Evolutionary conservation across 2,888 invertebrate species (phyloP).

Genomic region (Apodemia hepburni): DNA sequence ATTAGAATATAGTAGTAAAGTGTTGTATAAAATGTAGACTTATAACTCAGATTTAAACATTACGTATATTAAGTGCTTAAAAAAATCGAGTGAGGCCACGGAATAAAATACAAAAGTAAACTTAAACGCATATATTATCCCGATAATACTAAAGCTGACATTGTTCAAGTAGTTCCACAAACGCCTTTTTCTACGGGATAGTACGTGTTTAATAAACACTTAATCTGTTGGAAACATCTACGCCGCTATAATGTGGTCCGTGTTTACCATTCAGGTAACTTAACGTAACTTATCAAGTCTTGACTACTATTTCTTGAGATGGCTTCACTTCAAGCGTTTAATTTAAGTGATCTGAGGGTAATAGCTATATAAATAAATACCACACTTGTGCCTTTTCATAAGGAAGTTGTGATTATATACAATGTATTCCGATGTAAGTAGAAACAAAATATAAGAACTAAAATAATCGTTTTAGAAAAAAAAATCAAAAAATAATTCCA

Average conservation of each 20-base stretch:
- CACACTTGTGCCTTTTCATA: constrained; percentile 74
- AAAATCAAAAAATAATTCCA: no score
- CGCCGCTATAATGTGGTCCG: no score
- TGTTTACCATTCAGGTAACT: no score
- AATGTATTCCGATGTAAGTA: constrained; percentile 27
- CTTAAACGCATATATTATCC: neutral
- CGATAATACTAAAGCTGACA: no score
- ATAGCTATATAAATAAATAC: constrained; percentile 43
- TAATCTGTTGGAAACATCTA: no score
- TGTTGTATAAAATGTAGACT: constrained; percentile 10
- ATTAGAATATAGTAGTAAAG: constrained; percentile 2
- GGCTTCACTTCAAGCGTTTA: neutral
- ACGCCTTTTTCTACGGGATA: neutral
- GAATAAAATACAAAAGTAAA: neutral
- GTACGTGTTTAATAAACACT: no score
- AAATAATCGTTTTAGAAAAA: neutral
- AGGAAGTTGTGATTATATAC: constrained; percentile 60
- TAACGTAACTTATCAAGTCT: neutral
- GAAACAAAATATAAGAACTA: constrained; percentile 11
- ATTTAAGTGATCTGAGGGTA: neutral
- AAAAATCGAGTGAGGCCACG: neutral
- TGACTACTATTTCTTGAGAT: neutral
- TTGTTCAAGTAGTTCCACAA: no score
- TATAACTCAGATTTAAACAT: neutral
- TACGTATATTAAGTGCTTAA: neutral